Base-by-base conservation (phyloP, 2,888 invertebrate genomes). In the Scaptomyza tumidula region DNA sequence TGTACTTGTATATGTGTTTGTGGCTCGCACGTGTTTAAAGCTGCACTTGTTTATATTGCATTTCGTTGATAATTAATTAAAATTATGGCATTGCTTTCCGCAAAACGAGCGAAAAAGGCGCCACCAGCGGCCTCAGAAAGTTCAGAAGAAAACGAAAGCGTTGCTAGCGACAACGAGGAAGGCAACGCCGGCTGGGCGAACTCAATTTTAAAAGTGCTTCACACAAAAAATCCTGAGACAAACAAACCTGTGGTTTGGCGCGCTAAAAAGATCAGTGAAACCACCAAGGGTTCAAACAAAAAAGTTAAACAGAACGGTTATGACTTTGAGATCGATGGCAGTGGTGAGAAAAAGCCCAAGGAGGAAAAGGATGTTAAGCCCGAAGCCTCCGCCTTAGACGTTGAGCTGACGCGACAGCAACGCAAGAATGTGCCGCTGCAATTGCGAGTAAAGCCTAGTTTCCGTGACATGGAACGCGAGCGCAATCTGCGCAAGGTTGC, bases 121-220 rank as follows among this genome's bases (percentile, higher is more conserved):
- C 10, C 45, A 1, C 44, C 53, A 19, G 19, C 50, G 1, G 43
- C 35, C 4, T 13, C 61, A 10, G 76, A 60, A 0, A 71, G 70
- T 27, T 81, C 78, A 0, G 85, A 77, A 0, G 71, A 41, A 13
- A 50, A 48, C n/a, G 61, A 69, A n/a, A 70, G 66, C 35, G 63
- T 41, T 1, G 67, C 16, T 1, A 59, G 67, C 49, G 59, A 48
- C 2, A 71, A 37, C 0, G 78, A 80, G 13, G 52, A 27, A 37
- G 93, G 93, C 0, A 96, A 96, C 90, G 92, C 94, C 71, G 96
- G 95, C 3, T 97, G 97, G 97, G 97, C 96, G 2, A 95, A 97
- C 92, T 96, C 96, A 0, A 94, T 97, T 89, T 93, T 95, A 7
- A 97, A 97, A 92, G 96, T 97, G 75, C 93, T 97, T 27, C 94